These are phyloP conservation scores for Steinernema hermaphroditum DNA, from an alignment of 2,888 invertebrate genomes.

Conservation along the genomic window DNA sequence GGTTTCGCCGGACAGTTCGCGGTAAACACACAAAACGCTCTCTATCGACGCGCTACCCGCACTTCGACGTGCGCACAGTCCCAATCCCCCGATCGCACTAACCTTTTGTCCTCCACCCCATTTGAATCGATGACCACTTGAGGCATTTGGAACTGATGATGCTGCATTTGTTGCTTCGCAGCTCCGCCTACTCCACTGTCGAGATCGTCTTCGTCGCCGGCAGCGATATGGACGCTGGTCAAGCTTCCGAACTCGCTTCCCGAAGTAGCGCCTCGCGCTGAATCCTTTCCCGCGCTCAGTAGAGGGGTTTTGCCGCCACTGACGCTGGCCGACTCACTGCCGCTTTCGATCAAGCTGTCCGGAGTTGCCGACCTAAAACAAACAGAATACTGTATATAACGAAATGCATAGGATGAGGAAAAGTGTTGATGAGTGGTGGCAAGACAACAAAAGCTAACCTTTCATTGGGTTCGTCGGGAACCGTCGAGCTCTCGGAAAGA, in stretches of 20 bases:
- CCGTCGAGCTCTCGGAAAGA: constrained; percentile 14
- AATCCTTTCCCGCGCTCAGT: constrained; percentile 23
- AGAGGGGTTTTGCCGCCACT: constrained; percentile 36
- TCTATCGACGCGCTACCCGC: constrained; percentile 4
- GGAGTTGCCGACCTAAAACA: constrained; percentile 44
- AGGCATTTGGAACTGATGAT: constrained; percentile 28
- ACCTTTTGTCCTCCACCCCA: constrained; percentile 24
- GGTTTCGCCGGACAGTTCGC: not conserved
- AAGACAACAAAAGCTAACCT: too few species aligned
- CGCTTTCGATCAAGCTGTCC: constrained; percentile 48
- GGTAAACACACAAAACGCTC: not conserved
- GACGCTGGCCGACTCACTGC: constrained; percentile 43
- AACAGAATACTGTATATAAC: too few species aligned
- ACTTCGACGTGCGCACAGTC: not conserved
- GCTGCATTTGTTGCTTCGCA: constrained; percentile 20
- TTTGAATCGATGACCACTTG: constrained; percentile 29
- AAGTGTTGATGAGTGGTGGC: too few species aligned
- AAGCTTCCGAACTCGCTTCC: constrained; percentile 47
- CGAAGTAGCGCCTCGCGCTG: constrained; percentile 33
- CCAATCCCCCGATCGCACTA: constrained; percentile 5
- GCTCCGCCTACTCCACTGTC: constrained; percentile 46
- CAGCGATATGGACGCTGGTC: constrained; percentile 44
- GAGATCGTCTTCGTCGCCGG: constrained; percentile 46
- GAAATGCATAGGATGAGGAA: too few species aligned
- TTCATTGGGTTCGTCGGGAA: constrained; percentile 20